These are phyloP conservation scores for Eretmocerus hayati DNA, from an alignment of 2,888 invertebrate species.

Conservation along the genomic window DNA sequence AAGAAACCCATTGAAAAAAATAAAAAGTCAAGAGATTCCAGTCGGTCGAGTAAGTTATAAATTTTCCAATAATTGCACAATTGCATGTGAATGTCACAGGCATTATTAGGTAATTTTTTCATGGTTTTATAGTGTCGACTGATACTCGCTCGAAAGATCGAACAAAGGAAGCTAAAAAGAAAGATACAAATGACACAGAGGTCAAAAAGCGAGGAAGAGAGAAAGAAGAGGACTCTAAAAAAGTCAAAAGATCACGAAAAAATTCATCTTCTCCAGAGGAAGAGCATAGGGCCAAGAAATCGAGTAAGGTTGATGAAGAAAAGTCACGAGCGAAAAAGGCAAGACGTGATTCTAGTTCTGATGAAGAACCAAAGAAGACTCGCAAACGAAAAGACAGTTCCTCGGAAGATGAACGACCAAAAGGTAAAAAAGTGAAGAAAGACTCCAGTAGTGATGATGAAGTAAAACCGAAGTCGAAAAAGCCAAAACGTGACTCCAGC, in stretches of 20 bases:
- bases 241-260: constrained; percentile 35
- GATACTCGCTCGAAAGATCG: constrained; percentile 45
- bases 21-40: constrained; percentile 35
- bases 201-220: constrained; percentile 42
- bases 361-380: constrained; percentile 55
- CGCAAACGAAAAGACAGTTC: constrained; percentile 58
- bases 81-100: background rate
- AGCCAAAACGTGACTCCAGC: constrained; percentile 37
- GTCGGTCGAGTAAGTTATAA: constrained; percentile 30
- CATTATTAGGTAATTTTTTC: no score
- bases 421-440: constrained; percentile 47
- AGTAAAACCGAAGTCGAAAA: constrained; percentile 34
- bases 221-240: constrained; percentile 46
- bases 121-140: constrained; percentile 36
- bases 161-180: constrained; percentile 41
- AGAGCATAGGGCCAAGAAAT: constrained; percentile 38
- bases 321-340: constrained; percentile 38
- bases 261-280: constrained; percentile 41
- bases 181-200: constrained; percentile 46
- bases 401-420: constrained; percentile 53
- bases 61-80: background rate
- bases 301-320: constrained; percentile 44
- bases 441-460: constrained; percentile 44
- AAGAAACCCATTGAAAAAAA: constrained; percentile 37
- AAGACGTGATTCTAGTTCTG: constrained; percentile 53